phyloP scores from a whole-genome alignment of 2,113 vertebrate genomes.

The Dascyllus trimaculatus region DNA sequence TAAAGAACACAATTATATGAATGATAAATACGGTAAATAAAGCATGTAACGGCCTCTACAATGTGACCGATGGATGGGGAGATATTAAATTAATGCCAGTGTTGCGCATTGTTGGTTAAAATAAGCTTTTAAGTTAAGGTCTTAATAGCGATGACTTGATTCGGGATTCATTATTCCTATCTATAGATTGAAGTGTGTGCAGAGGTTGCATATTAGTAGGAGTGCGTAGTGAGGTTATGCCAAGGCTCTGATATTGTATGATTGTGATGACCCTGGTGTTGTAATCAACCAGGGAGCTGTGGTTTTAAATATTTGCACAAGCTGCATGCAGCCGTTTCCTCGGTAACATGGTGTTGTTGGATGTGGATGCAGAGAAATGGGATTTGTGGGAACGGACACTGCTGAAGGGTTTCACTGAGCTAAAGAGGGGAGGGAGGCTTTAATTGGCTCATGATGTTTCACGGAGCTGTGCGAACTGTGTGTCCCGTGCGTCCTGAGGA shows the following conservation, averaged over 20 bases:
- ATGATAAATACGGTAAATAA: neutral
- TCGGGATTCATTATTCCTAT: neutral
- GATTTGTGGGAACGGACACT: slow-evolving; percentile 9
- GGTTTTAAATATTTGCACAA: slow-evolving; percentile 46
- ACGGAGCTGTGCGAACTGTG: neutral
- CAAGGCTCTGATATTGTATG: neutral
- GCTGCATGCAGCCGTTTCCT: slow-evolving; percentile 24
- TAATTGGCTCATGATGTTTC: too few relatives aligned
- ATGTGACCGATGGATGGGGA: neutral
- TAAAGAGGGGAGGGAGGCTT: neutral
- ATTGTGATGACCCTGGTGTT: neutral
- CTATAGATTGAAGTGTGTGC: neutral
- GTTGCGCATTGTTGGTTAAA: neutral
- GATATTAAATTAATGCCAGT: neutral
- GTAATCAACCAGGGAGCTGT: neutral
- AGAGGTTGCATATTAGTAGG: slow-evolving; percentile 11
- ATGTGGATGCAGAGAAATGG: neutral
- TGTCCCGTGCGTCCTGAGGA: neutral
- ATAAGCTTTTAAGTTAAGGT: neutral
- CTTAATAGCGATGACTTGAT: neutral
- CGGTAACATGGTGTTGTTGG: slow-evolving; percentile 35
- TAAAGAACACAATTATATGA: neutral
- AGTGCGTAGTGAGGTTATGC: neutral
- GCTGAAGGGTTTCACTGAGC: neutral
- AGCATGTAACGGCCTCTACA: neutral